Conservation (phyloP, 37 sponge, comb jelly and placozoan species). For the Ephydatia muelleri region DNA sequence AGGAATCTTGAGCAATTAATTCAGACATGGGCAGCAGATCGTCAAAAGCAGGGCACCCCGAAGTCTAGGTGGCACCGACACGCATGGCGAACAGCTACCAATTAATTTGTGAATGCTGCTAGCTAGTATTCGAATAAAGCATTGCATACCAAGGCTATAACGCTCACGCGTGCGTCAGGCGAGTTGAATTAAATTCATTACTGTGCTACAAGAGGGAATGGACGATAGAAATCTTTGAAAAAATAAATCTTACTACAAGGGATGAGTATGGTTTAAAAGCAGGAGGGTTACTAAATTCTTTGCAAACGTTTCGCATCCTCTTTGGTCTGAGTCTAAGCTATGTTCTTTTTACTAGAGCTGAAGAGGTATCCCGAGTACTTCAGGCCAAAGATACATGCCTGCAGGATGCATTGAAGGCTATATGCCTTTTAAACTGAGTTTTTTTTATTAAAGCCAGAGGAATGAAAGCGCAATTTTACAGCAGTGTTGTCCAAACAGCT, state of each 20-base stretch:
- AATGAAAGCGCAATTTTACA: constrained; percentile 37
- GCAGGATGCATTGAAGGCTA: constrained; percentile 59
- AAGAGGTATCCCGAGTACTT: constrained; percentile 34
- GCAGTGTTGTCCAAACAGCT: constrained; percentile 18
- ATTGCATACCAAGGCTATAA: too few relatives aligned
- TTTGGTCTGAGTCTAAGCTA: constrained; percentile 60
- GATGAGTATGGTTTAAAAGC: constrained; percentile 74
- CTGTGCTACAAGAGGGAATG: too few relatives aligned
- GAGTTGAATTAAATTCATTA: too few relatives aligned
- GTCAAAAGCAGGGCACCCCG: not conserved
- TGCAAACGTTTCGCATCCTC: constrained; percentile 54
- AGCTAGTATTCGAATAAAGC: too few relatives aligned
- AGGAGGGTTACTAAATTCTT: constrained; percentile 38
- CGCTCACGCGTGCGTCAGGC: too few relatives aligned
- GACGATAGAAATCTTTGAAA: constrained; percentile 36
- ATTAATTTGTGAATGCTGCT: not conserved
- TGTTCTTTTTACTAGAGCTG: constrained; percentile 53
- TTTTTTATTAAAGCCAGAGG: constrained; percentile 45
- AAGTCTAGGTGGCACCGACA: not conserved
- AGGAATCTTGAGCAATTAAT: constrained; percentile 34
- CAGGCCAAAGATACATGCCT: constrained; percentile 54
- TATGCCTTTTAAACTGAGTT: constrained; percentile 24
- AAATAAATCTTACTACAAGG: constrained; percentile 55
- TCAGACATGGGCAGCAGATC: constrained; percentile 19
- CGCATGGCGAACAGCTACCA: not conserved